Evolutionary conservation across 2,888 invertebrate genomes (phyloP).

Genomic region (Xestia c-nigrum): DNA sequence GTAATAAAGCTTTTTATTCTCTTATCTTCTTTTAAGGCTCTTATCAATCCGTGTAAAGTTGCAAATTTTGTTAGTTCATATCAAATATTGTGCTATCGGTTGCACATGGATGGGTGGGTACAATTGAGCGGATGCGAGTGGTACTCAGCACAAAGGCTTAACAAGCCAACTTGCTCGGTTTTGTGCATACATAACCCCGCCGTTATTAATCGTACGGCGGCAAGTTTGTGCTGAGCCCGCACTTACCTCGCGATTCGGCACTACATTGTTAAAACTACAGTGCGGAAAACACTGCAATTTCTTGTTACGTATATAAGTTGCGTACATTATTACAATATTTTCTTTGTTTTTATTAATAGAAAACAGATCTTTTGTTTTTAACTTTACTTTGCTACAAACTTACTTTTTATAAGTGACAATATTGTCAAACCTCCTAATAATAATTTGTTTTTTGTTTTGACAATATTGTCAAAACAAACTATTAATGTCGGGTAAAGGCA

Average conservation of each 20-base stretch:
- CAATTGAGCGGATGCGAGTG: slow-evolving; percentile 62
- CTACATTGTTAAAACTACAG: slow-evolving; percentile 76
- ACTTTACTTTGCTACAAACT: slow-evolving; percentile 5
- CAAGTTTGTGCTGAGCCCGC: slow-evolving; percentile 71
- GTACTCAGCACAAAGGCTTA: slow-evolving; percentile 78
- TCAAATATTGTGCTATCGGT: slow-evolving; percentile 47
- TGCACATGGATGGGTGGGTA: slow-evolving; percentile 41
- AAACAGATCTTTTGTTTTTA: slow-evolving; percentile 29
- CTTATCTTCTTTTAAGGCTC: no score
- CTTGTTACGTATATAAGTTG: slow-evolving; percentile 66
- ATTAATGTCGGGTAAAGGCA: slow-evolving; percentile 15
- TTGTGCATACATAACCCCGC: slow-evolving; percentile 75
- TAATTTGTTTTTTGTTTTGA: no score
- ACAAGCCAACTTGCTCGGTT: slow-evolving; percentile 82
- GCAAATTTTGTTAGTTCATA: slow-evolving; percentile 36
- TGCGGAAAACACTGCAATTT: slow-evolving; percentile 67
- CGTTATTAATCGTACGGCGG: slow-evolving; percentile 82
- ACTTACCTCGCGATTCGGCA: slow-evolving; percentile 75
- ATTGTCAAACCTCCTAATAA: slow-evolving; percentile 8
- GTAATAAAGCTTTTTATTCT: background rate
- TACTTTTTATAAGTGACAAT: slow-evolving; percentile 16
- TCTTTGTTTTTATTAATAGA: slow-evolving; percentile 50
- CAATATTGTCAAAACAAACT: slow-evolving; percentile 22
- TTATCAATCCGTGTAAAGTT: background rate
- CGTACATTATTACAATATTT: slow-evolving; percentile 60